Evolutionary conservation across 2,888 invertebrate species (phyloP).

Genomic region (Auanema sp.): DNA sequence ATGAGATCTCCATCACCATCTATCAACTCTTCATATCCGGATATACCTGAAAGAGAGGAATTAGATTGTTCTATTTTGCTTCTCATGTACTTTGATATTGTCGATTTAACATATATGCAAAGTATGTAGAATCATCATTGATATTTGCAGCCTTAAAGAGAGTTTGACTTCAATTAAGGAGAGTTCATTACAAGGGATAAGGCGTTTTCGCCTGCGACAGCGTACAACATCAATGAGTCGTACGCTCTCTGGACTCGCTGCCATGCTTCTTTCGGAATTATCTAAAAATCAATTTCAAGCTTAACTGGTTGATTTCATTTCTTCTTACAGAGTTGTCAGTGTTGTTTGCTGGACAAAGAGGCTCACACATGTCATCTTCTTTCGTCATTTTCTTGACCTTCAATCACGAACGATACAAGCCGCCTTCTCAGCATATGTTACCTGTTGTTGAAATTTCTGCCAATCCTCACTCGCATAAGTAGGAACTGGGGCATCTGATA

Average conservation of each 20-base stretch:
- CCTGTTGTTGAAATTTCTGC: constrained; percentile 16
- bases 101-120: constrained; percentile 28
- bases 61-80: background rate
- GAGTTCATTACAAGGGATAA: constrained; percentile 16
- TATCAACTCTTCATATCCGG: constrained; percentile 36
- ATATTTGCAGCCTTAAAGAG: constrained; percentile 10
- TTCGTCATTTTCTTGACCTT: background rate
- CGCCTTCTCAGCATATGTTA: background rate
- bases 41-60: constrained; percentile 23
- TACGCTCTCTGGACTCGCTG: constrained; percentile 27
- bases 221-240: constrained; percentile 25
- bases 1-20: constrained; percentile 33
- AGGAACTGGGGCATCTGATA: constrained; percentile 35
- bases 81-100: constrained; percentile 22
- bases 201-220: constrained; percentile 25
- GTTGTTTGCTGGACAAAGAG: background rate
- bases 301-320: background rate
- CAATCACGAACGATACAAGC: background rate
- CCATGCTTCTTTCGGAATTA: constrained; percentile 16
- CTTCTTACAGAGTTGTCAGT: background rate
- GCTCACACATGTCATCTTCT: background rate
- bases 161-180: background rate
- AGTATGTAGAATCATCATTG: constrained; percentile 20
- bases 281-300: background rate
- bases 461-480: constrained; percentile 23